phyloP scores from a whole-genome alignment of 2,888 invertebrate genomes.

The Diploptera punctata region DNA sequence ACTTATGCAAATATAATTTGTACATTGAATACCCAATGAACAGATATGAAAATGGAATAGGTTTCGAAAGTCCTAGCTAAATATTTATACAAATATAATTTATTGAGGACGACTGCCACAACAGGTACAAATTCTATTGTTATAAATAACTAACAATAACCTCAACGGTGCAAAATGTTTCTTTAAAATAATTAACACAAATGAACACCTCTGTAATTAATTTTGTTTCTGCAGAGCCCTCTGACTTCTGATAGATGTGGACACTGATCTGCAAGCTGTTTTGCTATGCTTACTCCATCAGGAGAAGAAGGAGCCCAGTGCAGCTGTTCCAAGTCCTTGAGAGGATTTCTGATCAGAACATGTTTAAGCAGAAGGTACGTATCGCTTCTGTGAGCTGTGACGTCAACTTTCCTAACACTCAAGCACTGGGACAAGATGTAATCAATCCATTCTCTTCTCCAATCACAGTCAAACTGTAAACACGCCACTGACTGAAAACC shows the following conservation, averaged over 20 bases:
- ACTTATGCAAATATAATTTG: no score
- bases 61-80: no score
- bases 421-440: neutral
- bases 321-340: neutral
- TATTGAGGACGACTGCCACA: no score
- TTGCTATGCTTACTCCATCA: neutral
- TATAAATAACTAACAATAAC: no score
- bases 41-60: no score
- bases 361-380: neutral
- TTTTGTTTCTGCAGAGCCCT: neutral
- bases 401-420: neutral
- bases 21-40: no score
- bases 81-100: no score
- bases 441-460: neutral
- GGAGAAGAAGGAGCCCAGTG: neutral
- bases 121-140: no score
- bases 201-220: neutral
- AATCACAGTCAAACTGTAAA: neutral
- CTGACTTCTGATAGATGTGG: neutral
- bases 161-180: no score
- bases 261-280: neutral
- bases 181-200: no score
- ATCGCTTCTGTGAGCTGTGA: neutral
- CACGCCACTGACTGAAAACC: neutral
- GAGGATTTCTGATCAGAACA: neutral